Conservation (phyloP, 1,140 invertebrate genomes). For the Diorhabda elongata region DNA sequence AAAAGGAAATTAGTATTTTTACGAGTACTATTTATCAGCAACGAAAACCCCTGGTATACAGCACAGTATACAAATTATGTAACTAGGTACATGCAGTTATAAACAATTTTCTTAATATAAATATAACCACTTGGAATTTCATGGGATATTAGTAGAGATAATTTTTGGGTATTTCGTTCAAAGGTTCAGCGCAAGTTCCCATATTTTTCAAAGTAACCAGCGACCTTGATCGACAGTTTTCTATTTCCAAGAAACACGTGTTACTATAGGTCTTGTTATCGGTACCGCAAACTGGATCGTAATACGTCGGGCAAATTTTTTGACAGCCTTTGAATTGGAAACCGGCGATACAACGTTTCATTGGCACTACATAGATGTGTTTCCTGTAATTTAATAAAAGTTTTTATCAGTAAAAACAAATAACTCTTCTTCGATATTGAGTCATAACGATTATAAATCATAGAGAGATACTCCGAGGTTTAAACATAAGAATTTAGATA, state of each 20-base stretch:
- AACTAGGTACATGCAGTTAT: too few species aligned
- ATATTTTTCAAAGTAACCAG: slow-evolving; percentile 61
- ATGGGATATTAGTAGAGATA: slow-evolving; percentile 57
- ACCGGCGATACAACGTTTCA: slow-evolving; percentile 75
- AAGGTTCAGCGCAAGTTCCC: slow-evolving; percentile 66
- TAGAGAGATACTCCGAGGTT: too few species aligned
- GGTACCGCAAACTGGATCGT: slow-evolving; percentile 85
- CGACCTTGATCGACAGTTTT: slow-evolving; percentile 77
- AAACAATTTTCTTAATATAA: too few species aligned
- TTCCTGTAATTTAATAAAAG: slow-evolving; percentile 55
- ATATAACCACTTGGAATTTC: too few species aligned
- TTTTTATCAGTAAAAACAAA: too few species aligned
- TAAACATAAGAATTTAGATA: too few species aligned
- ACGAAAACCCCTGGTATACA: too few species aligned
- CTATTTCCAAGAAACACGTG: slow-evolving; percentile 86
- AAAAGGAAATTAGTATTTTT: too few species aligned
- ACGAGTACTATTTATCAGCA: too few species aligned
- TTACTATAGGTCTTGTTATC: slow-evolving; percentile 89
- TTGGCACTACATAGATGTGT: slow-evolving; percentile 82
- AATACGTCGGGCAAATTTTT: slow-evolving; percentile 76
- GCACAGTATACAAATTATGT: too few species aligned
- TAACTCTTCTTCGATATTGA: too few species aligned
- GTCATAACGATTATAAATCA: too few species aligned
- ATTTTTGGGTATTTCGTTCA: slow-evolving; percentile 62
- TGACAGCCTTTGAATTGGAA: slow-evolving; percentile 83